A percentile compares a stretch with the other conserved stretches of the same genome.
Conservation (phyloP, 2,888 invertebrate species). For the Papilio demoleus region DNA sequence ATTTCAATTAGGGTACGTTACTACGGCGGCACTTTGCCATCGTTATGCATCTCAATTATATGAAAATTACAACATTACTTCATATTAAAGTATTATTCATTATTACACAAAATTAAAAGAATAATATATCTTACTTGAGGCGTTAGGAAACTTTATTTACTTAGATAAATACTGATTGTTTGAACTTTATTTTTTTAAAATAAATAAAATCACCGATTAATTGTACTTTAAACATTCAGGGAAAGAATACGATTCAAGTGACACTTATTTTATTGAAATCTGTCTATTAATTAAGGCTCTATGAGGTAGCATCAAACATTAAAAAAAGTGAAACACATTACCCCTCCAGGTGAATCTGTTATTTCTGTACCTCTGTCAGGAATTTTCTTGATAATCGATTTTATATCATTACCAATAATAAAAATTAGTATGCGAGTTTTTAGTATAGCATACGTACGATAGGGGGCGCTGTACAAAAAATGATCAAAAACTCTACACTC, state of each 20-base stretch:
- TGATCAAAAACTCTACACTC: too few species aligned
- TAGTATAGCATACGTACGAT: too few species aligned
- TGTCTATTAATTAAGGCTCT: background rate
- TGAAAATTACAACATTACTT: conserved; percentile 23
- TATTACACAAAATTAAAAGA: conserved; percentile 3
- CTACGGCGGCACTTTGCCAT: conserved; percentile 9
- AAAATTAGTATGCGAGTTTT: too few species aligned
- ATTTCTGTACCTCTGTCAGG: too few species aligned
- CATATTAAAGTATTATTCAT: conserved; percentile 6
- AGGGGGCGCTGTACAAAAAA: too few species aligned
- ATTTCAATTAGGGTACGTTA: conserved; percentile 25
- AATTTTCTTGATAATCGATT: too few species aligned
- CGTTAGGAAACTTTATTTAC: too few species aligned
- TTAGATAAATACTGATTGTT: background rate
- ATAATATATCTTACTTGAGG: background rate
- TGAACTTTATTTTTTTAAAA: background rate
- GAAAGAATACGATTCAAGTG: background rate
- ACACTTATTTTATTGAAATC: too few species aligned
- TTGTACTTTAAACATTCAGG: background rate
- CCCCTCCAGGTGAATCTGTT: too few species aligned
- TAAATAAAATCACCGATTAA: background rate
- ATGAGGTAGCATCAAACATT: too few species aligned
- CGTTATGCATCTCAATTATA: conserved; percentile 28
- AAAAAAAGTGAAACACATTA: too few species aligned
- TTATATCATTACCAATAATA: too few species aligned